A percentile compares a stretch with the other conserved stretches of the same genome.
Evolutionary conservation across 1,140 invertebrate species (phyloP).

Genomic region (Aphelenchoides besseyi): DNA sequence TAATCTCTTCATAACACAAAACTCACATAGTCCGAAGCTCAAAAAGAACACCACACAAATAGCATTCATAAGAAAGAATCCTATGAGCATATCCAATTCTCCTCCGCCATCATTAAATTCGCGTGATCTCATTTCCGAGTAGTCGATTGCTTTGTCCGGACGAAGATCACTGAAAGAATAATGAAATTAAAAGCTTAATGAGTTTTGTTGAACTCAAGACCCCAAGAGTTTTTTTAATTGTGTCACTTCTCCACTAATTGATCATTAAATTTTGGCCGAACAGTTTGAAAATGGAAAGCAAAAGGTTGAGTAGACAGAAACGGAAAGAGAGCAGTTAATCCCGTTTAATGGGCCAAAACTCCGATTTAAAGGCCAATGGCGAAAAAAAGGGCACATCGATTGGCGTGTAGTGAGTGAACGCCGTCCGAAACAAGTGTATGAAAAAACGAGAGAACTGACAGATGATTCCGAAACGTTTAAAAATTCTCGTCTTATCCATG

Average conservation of each 20-base stretch:
- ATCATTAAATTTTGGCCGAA: background rate
- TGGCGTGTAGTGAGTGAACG: background rate
- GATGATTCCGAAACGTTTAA: slow-evolving; percentile 4
- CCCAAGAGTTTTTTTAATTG: background rate
- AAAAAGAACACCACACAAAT: slow-evolving; percentile 20
- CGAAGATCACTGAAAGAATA: slow-evolving; percentile 17
- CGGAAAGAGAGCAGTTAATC: background rate
- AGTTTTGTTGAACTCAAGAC: background rate
- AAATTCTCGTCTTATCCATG: background rate
- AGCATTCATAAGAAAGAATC: slow-evolving; percentile 19
- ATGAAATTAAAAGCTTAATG: background rate
- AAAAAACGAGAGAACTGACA: background rate
- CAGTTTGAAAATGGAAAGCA: background rate
- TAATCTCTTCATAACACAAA: no score
- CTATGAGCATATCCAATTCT: slow-evolving; percentile 11
- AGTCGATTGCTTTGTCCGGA: slow-evolving; percentile 20
- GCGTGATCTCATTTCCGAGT: slow-evolving; percentile 15
- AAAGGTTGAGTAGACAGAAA: background rate
- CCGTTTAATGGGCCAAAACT: no score
- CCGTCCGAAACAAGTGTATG: background rate
- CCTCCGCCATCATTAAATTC: background rate
- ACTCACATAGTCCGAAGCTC: slow-evolving; percentile 15
- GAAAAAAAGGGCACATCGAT: background rate
- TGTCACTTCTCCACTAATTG: background rate
- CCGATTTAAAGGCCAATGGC: background rate